Base-by-base conservation (phyloP, 2,797 vertebrate species). In the Botia kubotai region DNA sequence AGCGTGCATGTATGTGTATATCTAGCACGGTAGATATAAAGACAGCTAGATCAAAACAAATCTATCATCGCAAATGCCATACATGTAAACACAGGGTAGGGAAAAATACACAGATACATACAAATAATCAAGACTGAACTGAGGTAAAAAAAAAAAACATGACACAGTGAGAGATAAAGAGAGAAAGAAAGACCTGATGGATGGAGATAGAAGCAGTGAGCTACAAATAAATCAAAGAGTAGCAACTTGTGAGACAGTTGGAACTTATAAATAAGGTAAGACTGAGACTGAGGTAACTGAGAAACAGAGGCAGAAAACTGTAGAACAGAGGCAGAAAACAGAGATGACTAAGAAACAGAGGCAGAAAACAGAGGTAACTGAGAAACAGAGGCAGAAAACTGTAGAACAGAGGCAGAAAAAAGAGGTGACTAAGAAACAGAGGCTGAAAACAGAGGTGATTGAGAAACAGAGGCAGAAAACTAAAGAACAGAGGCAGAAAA, bases 331-430 rank as follows among this genome's bases (percentile, higher is more conserved):
- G 12, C 4, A 26, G 23, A 26, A 57, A 55, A 83, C 12, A 78
- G 46, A 62, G 55, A 43, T 33, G 4, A 69, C 21, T 78, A 43
- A 81, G 70, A 19, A 71, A 79, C 12, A 52, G n/a, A 71, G 36
- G 43, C 6, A 21, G 12, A 72, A 52, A 53, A 43, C 6, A 21
- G 19, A 72, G 68, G 55, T 8, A 19, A 29, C 13, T 79, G 46
- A 82, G 58, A 17, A 63, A 79, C 12, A 36, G 14, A 71, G 57
- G 46, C 2, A 21, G 2, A 39, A 71, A 52, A 55, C 3, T 17
- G 17, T 26, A 3, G 21, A 73, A 66, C 6, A 19, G 36, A 73
- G 70, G 48, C 6, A 21, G 21, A n/a, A n/a, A n/a, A n/a, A n/a
- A n/a, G n/a, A n/a, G n/a, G n/a, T n/a, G n/a, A n/a, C n/a, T n/a